Base-by-base conservation (phyloP, 1,140 invertebrate species). In the Diachasma alloeum region DNA sequence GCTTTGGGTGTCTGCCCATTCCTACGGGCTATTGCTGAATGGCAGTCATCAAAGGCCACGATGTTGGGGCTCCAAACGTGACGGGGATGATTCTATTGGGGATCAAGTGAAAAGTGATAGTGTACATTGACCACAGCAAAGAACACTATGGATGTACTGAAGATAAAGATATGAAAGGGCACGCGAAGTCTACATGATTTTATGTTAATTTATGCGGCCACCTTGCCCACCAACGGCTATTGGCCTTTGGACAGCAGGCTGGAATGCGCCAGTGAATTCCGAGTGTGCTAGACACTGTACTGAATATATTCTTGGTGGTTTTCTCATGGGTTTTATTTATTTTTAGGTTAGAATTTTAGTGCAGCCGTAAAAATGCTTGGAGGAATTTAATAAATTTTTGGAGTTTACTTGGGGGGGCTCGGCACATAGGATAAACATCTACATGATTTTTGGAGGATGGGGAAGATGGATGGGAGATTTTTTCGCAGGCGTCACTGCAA, bases 171-270 rank as follows among this genome's bases (percentile, higher is more conserved):
- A 66, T 66, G 24, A 66, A 66, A 13, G 31, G 59, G 31, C 59
- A 69, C 17, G n/a, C 39, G 9, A 53, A 53, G 15, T 42, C 10
- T 8, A 69, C 11, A 42, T 72, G 46, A 72, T 72, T 71, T 71
- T 71, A 72, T 72, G 71, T 26, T 36, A 72, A 72, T 66, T 66
- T 66, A 66, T 66, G 22, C 59, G 59, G 31, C 59, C 59, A 66
- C 59, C 59, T 66, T 66, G 59, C 31, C 48, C 48, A 36, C 1
- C 24, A 37, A 37, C 11, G 59, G 31, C 31, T 66, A 36, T 66
- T 36, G 59, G 59, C 15, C 24, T 66, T 66, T 66, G 24, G 59
- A 66, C 59, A 53, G 13, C 48, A 15, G 15, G 15, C 15, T 53
- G 48, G 48, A 53, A 53, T 53, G 48, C 48, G 48, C 6, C 48